Evolutionary conservation across 2,113 vertebrate genomes (phyloP), one percentile per base, ranked within the genome.

Genomic region (Pangasianodon gigas): DNA sequence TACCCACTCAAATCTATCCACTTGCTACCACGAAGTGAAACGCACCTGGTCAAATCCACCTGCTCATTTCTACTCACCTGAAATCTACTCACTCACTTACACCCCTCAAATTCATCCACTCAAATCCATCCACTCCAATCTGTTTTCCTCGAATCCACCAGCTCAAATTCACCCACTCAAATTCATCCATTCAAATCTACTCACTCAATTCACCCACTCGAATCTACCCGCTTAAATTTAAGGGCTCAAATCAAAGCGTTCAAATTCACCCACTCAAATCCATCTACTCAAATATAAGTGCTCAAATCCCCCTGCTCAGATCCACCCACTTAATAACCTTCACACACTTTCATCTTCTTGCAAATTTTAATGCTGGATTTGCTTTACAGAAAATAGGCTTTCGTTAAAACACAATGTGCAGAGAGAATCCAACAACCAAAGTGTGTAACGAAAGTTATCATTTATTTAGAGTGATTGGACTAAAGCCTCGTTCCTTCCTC

Each of bases 381-480:
- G 44, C 41, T 24, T 77, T 77, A 37, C 32, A 37, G 67, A 71
- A 37, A 37, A 37, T 37, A 37, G n/a, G 67, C 14, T 37, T 71
- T 71, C 18, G 16, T 18, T 71, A 37, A 71, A 71, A 37, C 4
- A 2, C 6, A 71, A 37, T 14, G 32, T 71, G 67, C 13, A 71
- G n/a, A 71, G 32, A 71, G n/a, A 69, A 69, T 44, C 21, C 54
- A 44, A 26, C 2, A 62, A 48, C 19, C 16, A 62, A 6, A 48
- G 58, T 85, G 26, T 46, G 56, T 44, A 62, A 67, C 54, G 4
- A 54, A 37, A 16, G 16, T 54, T 71, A 14, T 41, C 4, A 74
- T 26, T 71, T 74, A 86, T 75, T 71, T 69, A 21, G 69, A 14
- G 51, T 87, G 65, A 29, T 84, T 80, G 26, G 48, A 11, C 77